Evolutionary conservation across 2,113 vertebrate species (phyloP), one percentile per base, ranked within the genome.

Genomic region (Brachyistius frenatus): DNA sequence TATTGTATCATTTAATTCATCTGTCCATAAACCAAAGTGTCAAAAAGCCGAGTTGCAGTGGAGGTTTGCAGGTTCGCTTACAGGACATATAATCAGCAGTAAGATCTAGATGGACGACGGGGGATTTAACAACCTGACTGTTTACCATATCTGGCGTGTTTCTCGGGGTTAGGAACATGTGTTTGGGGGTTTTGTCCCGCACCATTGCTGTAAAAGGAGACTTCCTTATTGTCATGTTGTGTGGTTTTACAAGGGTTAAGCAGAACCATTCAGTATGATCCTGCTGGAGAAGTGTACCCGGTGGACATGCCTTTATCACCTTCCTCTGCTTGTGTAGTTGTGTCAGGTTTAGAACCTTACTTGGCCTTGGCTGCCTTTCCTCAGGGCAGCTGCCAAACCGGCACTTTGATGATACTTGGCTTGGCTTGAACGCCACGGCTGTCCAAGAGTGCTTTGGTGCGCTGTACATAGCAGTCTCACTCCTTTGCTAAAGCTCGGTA

Each of bases 381-480:
- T 73, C 49, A 54, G 67, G 57, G 79, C 78, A 41, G 67, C 81
- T 83, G 90, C 90, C 89, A 92, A 86, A 87, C 65, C 30, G 13
- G 81, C 80, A 88, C 90, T 92, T 89, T 86, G 80, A 90, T 86
- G 77, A 79, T 77, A 67, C 63, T 86, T 88, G 74, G 84, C 83
- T 33, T 67, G 37, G 65, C 60, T 54, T 33, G 63, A 76, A 31
- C 76, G 9, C 60, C 69, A 68, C 23, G 47, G 66, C 75, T 83
- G 66, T 73, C 61, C 70, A 58, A 71, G 65, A 87, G 76, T 68
- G 81, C 83, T 90, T 83, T 88, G 87, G 69, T 87, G 88, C 77
- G 71, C 67, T 73, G 66, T 52, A 88, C 80, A 82, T 65, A 78
- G 74, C 56, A n/a, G 80, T 16, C 49, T 57, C 72, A 41, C 75